Conservation (phyloP, 2,113 vertebrate genomes). For the Entomyzon cyanotis region DNA sequence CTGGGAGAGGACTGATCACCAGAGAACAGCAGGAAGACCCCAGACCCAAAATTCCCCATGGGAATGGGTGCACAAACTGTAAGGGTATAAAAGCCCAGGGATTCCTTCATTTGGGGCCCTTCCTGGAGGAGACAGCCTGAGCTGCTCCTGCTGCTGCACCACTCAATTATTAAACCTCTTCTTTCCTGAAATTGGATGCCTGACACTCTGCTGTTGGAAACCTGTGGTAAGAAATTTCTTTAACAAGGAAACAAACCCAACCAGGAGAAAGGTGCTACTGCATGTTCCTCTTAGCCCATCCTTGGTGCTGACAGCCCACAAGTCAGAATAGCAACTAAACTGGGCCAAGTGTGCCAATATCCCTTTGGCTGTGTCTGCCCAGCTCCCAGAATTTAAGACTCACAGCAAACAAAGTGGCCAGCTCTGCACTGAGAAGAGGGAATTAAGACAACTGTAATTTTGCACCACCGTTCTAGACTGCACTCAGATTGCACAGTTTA, state of each 20-base stretch:
- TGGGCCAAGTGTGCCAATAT: background rate
- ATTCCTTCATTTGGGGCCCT: fast-evolving
- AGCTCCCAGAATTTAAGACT: background rate
- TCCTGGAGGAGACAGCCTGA: background rate
- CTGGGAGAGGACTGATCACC: background rate
- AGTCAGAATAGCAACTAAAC: background rate
- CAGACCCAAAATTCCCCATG: background rate
- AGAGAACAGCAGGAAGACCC: background rate
- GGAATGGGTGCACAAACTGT: background rate
- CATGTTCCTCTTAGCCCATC: background rate
- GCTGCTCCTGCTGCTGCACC: background rate
- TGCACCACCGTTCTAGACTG: background rate
- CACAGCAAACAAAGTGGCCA: background rate
- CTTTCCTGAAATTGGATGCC: background rate
- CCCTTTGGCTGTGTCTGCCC: background rate
- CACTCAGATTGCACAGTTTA: background rate
- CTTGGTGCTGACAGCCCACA: background rate
- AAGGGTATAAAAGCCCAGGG: background rate
- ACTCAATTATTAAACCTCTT: background rate
- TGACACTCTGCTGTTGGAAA: background rate
- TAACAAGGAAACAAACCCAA: background rate
- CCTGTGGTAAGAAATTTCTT: background rate
- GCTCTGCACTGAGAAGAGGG: background rate
- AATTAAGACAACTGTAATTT: constrained; percentile 22
- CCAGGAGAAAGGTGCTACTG: background rate